phyloP scores from a whole-genome alignment of 2,113 vertebrate genomes.

The Calidris pygmaea region DNA sequence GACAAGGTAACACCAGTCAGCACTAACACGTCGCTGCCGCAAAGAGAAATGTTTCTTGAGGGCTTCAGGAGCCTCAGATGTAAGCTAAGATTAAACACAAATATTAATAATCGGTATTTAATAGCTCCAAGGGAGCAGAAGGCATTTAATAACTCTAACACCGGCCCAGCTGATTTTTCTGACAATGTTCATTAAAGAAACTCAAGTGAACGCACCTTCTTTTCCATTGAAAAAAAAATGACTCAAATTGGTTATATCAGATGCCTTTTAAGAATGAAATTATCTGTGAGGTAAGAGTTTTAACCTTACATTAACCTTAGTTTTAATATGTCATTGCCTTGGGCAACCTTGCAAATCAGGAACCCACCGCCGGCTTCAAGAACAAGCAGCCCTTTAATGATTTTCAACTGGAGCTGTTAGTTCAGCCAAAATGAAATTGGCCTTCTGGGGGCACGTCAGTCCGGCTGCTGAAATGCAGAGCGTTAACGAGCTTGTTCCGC shows the following conservation, averaged over 20 bases:
- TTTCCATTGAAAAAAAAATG: neutral
- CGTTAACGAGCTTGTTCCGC: neutral
- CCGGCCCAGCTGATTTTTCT: neutral
- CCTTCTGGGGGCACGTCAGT: neutral
- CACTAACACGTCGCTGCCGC: neutral
- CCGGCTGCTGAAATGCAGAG: neutral
- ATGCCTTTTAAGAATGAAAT: slow-evolving; percentile 30
- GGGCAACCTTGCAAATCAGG: slow-evolving; percentile 62
- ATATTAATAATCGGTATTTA: neutral
- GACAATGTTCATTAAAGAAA: slow-evolving; percentile 6
- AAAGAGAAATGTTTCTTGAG: neutral
- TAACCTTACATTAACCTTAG: slow-evolving; percentile 51
- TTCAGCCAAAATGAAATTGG: slow-evolving; percentile 31
- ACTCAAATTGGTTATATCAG: slow-evolving; percentile 6
- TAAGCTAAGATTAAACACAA: neutral
- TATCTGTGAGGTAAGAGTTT: slow-evolving; percentile 42
- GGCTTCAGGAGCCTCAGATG: neutral
- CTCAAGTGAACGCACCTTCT: neutral
- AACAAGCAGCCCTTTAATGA: slow-evolving; percentile 34
- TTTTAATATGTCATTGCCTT: neutral
- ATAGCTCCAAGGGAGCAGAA: neutral
- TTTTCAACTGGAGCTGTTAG: slow-evolving; percentile 28
- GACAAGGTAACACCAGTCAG: neutral
- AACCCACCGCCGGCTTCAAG: slow-evolving; percentile 32
- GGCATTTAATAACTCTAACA: neutral